Base-by-base conservation (phyloP, 2,113 vertebrate genomes). In the Craseonycteris thonglongyai region DNA sequence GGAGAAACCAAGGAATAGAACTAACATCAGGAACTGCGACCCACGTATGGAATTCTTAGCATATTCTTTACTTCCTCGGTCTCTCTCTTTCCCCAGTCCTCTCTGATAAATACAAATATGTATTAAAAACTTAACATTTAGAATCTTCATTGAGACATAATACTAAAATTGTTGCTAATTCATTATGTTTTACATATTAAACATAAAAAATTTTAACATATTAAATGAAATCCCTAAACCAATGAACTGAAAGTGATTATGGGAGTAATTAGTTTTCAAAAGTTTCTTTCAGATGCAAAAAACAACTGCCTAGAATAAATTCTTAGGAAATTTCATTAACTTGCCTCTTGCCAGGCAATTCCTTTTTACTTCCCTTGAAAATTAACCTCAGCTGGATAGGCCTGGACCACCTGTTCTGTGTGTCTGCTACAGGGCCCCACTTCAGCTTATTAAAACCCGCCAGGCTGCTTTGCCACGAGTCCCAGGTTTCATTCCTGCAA, bases 291-390 rank as follows among this genome's bases (percentile, higher is more conserved):
- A 58, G n/a, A 51, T 58, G 28, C n/a, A 68, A 92, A 90, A 83
- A 71, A 18, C 61, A 49, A 42, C 21, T 81, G 33, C 8, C 72
- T 30, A 74, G 72, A 92, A 68, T 45, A 86, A 72, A 76, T 58
- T 58, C 33, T 86, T 85, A 72, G 38, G 38, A 94, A 28, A 45
- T 78, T 90, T 94, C 85, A 78, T 95, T 80, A 75, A 84, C 26
- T n/a, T 54, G 7, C 21, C 12, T 74, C 45, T 30, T 95, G 40
- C 66, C 42, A 35, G 8, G 18, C 21, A 71, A 49, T 11, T 18
- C 5, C 68, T 69, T 88, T 81, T 56, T 45, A 24, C 30, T 90
- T 58, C 28, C 19, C 58, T 86, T 13, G 12, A 49, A 72, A 89
- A 59, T 51, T 79, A 66, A 59, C n/a, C 51, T 66, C 22, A 45